Evolutionary conservation across 1,140 invertebrate species (phyloP), one percentile per base, ranked within the genome.

Genomic region (Berghia stephanieae): DNA sequence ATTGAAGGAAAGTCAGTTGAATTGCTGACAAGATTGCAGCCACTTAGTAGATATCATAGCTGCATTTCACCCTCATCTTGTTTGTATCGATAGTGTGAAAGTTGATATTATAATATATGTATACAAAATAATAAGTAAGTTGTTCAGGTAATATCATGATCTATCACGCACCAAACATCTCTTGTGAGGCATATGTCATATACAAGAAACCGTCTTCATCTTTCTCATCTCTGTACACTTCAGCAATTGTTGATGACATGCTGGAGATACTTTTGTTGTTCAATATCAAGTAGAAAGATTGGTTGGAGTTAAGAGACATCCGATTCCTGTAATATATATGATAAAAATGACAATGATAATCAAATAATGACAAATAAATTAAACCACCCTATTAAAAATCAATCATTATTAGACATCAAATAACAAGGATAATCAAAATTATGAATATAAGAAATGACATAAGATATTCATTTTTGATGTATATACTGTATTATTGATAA

Each of bases 111-210:
- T n/a, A n/a, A n/a, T 13, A n/a, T n/a, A n/a, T n/a, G n/a, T 49
- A 60, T 27, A 60, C 8, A 27, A 60, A 27, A 24, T 60, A 27
- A 8, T 27, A 8, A 8, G 57, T 18, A 60, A 13, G 57, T 13
- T 18, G 21, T 4, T 24, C n/a, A 21, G 4, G 31, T 57, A 57
- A 31, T n/a, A 57, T 4, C 2, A 63, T 34, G 5, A 40, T 34
- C 18, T 57, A 66, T 2, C 36, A 74, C 34, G 75, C 55, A 21
- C 95, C 95, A 88, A 96, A 96, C 82, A 95, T 94, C 91, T 96
- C 95, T 90, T 96, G 95, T 31, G 94, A 95, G 0, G 95, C 94
- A 87, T 96, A 96, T 1, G 94, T 95, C 81, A 96, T 92, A 83
- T 96, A 95, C 0, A 96, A 91, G 85, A 95, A 96, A 3, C 95